Evolutionary conservation across 2,113 vertebrate species (phyloP).

Genomic region (Peromyscus californicus): DNA sequence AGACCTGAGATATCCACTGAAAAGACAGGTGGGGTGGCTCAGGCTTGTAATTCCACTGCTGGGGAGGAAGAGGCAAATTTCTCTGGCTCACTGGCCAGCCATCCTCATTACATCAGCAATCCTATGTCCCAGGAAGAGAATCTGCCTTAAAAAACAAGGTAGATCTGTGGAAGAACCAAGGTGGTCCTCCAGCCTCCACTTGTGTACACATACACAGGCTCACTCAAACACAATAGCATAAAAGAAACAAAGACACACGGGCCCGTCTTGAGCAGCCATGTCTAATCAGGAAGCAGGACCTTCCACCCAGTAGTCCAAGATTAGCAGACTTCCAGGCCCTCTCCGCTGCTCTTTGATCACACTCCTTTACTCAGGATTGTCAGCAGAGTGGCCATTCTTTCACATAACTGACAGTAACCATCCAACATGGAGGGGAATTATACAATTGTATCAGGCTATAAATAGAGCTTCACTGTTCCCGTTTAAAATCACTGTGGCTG

Average conservation of each 20-base stretch:
- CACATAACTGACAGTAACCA: slow-evolving; percentile 62
- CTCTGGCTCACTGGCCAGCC: background rate
- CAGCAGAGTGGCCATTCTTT: slow-evolving; percentile 65
- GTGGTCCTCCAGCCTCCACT: background rate
- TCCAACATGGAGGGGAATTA: slow-evolving; percentile 42
- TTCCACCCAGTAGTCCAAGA: fast-evolving
- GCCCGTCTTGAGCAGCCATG: fast-evolving
- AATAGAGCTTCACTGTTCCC: slow-evolving; percentile 64
- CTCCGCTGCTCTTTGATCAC: background rate
- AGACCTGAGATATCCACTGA: background rate
- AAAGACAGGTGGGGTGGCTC: too few relatives aligned
- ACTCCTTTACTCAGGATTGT: slow-evolving; percentile 49
- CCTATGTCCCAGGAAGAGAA: background rate
- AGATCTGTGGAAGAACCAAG: background rate
- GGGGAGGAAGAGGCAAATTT: background rate
- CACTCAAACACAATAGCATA: background rate
- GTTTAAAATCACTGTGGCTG: slow-evolving; percentile 71
- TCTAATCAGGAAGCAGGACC: fast-evolving
- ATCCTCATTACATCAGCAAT: background rate
- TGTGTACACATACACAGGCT: background rate
- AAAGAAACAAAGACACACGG: fast-evolving
- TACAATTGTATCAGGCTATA: slow-evolving; percentile 70
- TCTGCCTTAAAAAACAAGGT: background rate
- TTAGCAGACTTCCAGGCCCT: background rate
- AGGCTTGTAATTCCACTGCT: background rate